A percentile compares a stretch with the other conserved stretches of the same genome.
phyloP scores from a whole-genome alignment of 1,140 invertebrate genomes.

The Trichonephila clavipes region DNA sequence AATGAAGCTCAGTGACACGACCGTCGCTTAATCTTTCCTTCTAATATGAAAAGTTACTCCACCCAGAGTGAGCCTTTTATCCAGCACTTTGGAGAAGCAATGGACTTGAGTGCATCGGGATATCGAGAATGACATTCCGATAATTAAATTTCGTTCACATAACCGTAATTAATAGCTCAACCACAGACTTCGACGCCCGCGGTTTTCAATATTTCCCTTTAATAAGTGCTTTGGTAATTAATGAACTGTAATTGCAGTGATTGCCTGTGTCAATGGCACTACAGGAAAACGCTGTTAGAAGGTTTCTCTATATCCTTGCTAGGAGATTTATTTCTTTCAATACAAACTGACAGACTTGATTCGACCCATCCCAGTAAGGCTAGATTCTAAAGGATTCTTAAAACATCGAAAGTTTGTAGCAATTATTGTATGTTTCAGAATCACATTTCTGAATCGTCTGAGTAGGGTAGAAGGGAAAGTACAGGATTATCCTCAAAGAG shows the following conservation, averaged over 20 bases:
- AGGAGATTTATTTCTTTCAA: slow-evolving; percentile 62
- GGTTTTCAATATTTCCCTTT: slow-evolving; percentile 58
- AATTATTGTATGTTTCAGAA: neutral
- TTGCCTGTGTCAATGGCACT: slow-evolving; percentile 57
- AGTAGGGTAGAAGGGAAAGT: neutral
- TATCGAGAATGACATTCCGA: slow-evolving; percentile 61
- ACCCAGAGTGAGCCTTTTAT: slow-evolving; percentile 20
- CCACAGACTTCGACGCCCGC: slow-evolving; percentile 56
- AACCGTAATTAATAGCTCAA: slow-evolving; percentile 60
- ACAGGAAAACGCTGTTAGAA: neutral
- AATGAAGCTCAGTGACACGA: neutral
- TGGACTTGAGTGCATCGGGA: slow-evolving; percentile 45
- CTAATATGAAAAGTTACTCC: neutral
- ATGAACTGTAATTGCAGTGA: slow-evolving; percentile 65
- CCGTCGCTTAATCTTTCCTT: neutral
- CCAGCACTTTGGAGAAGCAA: neutral
- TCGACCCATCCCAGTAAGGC: neutral
- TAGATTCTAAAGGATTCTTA: neutral
- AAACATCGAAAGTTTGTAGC: neutral
- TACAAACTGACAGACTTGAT: slow-evolving; percentile 20
- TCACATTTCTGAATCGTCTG: neutral
- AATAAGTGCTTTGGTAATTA: slow-evolving; percentile 66
- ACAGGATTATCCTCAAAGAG: neutral
- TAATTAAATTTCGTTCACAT: slow-evolving; percentile 66
- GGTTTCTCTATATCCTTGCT: neutral